Evolutionary conservation across 2,888 invertebrate species (phyloP).

Genomic region (Pollenia amentaria): DNA sequence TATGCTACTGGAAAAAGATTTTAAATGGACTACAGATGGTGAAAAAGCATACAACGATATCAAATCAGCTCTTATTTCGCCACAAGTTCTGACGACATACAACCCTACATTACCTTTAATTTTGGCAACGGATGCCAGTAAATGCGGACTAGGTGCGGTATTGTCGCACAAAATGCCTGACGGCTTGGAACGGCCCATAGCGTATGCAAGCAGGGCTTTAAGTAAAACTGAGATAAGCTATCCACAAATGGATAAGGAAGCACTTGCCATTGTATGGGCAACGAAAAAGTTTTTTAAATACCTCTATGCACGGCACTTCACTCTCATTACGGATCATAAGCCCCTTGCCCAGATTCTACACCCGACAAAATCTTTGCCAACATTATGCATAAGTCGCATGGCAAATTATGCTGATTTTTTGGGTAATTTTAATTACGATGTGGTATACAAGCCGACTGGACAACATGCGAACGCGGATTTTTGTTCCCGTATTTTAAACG

Average conservation of each 20-base stretch:
- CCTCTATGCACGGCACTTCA: constrained; percentile 35
- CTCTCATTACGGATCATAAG: no score
- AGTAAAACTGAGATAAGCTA: constrained; percentile 14
- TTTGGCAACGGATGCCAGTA: constrained; percentile 42
- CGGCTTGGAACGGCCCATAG: neutral
- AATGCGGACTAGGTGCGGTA: constrained; percentile 21
- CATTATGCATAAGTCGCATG: constrained; percentile 47
- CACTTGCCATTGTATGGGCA: no score
- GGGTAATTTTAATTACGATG: constrained; percentile 34
- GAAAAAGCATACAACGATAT: neutral
- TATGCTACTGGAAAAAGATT: constrained; percentile 15
- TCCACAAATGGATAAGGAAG: constrained; percentile 41
- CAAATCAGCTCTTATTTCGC: neutral
- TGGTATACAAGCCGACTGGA: constrained; percentile 19
- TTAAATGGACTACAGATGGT: constrained; percentile 16
- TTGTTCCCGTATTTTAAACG: constrained; percentile 3
- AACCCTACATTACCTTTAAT: constrained; percentile 18
- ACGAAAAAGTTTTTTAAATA: constrained; percentile 39
- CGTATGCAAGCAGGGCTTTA: constrained; percentile 4
- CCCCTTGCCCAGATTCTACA: constrained; percentile 38
- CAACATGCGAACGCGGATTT: constrained; percentile 32
- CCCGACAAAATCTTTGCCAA: constrained; percentile 3
- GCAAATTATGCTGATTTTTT: constrained; percentile 55
- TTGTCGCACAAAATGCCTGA: constrained; percentile 28
- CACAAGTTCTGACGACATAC: constrained; percentile 21